phyloP scores from a whole-genome alignment of 2,113 vertebrate species.

The Oreochromis spilurus region DNA sequence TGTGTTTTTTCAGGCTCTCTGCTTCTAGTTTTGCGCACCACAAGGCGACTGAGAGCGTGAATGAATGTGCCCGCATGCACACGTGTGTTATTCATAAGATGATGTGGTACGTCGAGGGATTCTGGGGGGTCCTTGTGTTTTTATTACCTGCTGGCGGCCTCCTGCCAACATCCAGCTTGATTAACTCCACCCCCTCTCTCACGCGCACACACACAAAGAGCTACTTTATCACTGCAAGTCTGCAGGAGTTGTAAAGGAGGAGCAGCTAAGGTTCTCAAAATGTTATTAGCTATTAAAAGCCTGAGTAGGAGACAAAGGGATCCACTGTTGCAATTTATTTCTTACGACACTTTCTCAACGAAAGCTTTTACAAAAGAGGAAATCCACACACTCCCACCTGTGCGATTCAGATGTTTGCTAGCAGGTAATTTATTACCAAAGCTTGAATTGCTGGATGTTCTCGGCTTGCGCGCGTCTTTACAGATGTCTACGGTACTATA shows the following conservation, averaged over 20 bases:
- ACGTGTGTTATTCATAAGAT: conserved; percentile 15
- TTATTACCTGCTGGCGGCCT: conserved; percentile 59
- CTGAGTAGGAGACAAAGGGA: conserved; percentile 10
- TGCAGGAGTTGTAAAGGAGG: conserved; percentile 22
- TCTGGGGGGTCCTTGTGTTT: conserved; percentile 51
- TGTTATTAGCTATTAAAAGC: conserved; percentile 53
- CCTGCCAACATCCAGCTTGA: conserved; percentile 50
- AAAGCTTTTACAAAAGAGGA: conserved; percentile 29
- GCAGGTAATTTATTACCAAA: conserved; percentile 11
- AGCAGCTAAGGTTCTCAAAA: conserved; percentile 38
- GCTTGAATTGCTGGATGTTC: not conserved
- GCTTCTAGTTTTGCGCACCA: not conserved
- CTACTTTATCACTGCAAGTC: conserved; percentile 17
- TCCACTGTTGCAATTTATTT: conserved; percentile 11
- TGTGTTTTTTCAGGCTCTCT: not conserved
- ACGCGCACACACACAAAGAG: not conserved
- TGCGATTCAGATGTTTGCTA: not conserved
- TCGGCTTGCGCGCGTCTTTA: not conserved
- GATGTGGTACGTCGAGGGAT: not conserved
- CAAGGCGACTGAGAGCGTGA: not conserved
- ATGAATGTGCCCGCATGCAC: not conserved
- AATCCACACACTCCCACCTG: conserved; percentile 37
- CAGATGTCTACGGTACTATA: not conserved
- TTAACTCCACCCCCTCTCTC: conserved; percentile 31
- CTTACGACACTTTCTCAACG: conserved; percentile 18